A percentile compares a stretch with the other conserved stretches of the same genome.
Conservation (phyloP, 2,797 vertebrate genomes). For the Sebastes hubbsi region DNA sequence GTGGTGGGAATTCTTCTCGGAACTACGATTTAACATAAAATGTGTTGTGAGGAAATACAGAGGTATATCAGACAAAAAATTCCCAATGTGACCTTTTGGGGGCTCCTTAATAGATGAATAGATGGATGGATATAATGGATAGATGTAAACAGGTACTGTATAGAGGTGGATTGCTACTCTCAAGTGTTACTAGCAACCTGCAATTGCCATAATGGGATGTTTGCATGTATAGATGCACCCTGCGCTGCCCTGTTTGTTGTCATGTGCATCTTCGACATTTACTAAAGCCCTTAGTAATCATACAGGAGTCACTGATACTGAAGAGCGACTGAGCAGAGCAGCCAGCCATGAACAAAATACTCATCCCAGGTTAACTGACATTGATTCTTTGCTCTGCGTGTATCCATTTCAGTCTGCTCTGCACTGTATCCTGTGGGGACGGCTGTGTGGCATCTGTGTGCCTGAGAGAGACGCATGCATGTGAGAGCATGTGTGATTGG, state of each 20-base stretch:
- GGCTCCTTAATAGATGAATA: background rate
- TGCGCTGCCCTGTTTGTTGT: conserved; percentile 20
- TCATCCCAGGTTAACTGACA: conserved; percentile 76
- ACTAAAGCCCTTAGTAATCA: conserved; percentile 40
- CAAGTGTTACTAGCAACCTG: background rate
- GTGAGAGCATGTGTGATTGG: conserved; percentile 20
- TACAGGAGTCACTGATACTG: conserved; percentile 47
- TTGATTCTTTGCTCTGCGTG: conserved; percentile 71
- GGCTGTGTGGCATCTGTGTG: conserved; percentile 17
- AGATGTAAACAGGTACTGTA: background rate
- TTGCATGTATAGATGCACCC: conserved; percentile 25
- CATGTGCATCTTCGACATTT: conserved; percentile 51
- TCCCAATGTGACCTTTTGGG: background rate
- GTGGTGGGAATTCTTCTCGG: background rate
- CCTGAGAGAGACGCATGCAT: background rate
- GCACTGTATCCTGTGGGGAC: conserved; percentile 21
- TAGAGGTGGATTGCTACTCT: background rate
- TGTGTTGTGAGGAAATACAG: background rate
- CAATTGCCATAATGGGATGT: conserved; percentile 27
- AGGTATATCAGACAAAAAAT: background rate
- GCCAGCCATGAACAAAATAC: conserved; percentile 60
- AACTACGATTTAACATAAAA: background rate
- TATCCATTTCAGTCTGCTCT: conserved; percentile 58
- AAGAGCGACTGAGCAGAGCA: conserved; percentile 41
- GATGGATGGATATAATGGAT: background rate